These are phyloP conservation scores for Octomys mimax DNA, from an alignment of 2,797 vertebrate genomes.

Conservation along the genomic window DNA sequence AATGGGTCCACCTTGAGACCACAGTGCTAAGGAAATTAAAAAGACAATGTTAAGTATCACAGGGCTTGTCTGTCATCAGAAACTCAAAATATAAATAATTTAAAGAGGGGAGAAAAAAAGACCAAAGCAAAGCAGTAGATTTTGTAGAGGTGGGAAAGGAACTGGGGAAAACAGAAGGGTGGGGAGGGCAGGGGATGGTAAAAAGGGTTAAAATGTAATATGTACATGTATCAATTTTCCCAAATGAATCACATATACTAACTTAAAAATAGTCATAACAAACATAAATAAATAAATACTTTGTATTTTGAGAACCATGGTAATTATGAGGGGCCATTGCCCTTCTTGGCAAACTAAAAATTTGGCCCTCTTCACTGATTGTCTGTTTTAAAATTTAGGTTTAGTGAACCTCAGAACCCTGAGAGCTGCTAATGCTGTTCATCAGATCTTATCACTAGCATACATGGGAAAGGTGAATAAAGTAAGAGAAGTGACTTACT, in stretches of 20 bases:
- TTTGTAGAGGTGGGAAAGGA: background rate
- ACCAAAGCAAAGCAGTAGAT: background rate
- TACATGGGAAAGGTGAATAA: background rate
- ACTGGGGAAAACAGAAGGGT: background rate
- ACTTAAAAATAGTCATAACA: background rate
- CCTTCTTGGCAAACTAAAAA: conserved; percentile 29
- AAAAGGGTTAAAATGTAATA: background rate
- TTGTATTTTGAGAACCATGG: background rate
- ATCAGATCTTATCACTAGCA: background rate
- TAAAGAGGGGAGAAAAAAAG: background rate
- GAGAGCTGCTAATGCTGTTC: background rate
- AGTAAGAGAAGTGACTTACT: background rate
- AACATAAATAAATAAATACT: background rate
- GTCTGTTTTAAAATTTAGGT: background rate
- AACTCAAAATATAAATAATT: background rate
- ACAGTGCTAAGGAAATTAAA: background rate
- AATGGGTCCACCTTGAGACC: background rate
- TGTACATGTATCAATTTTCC: background rate
- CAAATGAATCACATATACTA: background rate
- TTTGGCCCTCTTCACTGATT: background rate
- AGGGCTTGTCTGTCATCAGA: background rate
- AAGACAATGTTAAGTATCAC: background rate
- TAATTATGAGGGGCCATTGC: background rate
- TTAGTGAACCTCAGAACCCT: background rate
- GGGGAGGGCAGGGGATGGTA: background rate